Evolutionary conservation across 92 coral and sea anemone genomes (phyloP), one percentile per base, ranked within the genome.

Genomic region (Porites cylindrica): DNA sequence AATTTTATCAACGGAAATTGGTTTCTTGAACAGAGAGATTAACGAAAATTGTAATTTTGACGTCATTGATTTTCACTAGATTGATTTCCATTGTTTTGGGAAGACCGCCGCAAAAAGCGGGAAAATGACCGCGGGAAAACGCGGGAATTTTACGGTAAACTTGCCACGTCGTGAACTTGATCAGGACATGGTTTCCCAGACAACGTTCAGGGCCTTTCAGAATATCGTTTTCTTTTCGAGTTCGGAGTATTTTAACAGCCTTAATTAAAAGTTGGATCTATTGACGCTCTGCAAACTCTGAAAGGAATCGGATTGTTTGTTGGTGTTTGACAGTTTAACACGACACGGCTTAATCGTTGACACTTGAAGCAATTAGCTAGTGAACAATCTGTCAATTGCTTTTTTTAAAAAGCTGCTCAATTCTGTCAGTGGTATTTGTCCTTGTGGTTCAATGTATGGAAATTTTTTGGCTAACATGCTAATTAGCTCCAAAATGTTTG

Each of bases 351-450:
- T 67, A 81, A 68, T 23, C 32, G 76, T 65, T 67, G 79, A 60
- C 87, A 83, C 80, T 72, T 80, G 3, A 19, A 73, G 71, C 79
- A 72, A 83, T 72, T 60, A 21, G 20, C 80, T 4, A 50, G 72
- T 52, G 73, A 83, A 83, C 87, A 83, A n/a, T 83, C 47, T 9
- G 71, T 74, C n/a, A 72, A 83, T 83, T 74, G 80, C 80, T 51
- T 72, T 83, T 74, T 58, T 83, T 4, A 8, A 38, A 29, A 68
- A 32, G 43, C 62, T n/a, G 24, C 72, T 26, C 50, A 60, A 14
- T 56, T 19, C 50, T 9, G 74, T 68, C 10, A 18, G 43, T n/a
- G 19, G 53, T 32, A 6, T 9, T 8, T 43, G 17, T 7, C 24
- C 53, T 81, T 26, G 85, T 32, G 47, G 83, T 29, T 19, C n/a